Percentiles rank a stretch among this genome's conserved stretches.
Conservation (phyloP, 2,888 invertebrate species). For the Andrena fulva region DNA sequence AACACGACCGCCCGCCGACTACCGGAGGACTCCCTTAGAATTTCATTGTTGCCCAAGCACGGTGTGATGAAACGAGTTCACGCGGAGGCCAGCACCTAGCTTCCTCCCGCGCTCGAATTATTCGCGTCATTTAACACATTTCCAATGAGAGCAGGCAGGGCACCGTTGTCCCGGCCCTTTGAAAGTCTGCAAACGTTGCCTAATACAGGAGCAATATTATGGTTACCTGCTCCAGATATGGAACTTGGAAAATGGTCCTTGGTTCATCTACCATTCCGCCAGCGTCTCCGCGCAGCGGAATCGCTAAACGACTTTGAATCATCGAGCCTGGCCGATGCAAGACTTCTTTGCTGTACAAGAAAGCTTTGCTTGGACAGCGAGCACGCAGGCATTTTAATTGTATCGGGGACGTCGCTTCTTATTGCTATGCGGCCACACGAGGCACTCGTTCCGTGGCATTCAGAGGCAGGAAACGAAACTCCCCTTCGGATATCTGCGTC, state of each 20-base stretch:
- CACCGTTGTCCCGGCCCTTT: neutral
- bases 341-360: neutral
- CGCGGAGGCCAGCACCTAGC: neutral
- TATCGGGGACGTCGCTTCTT: constrained; percentile 2
- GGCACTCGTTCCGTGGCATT: constrained; percentile 23
- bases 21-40: neutral
- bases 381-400: constrained; percentile 25
- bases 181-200: neutral
- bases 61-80: constrained; percentile 10
- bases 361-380: neutral
- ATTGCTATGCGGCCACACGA: constrained; percentile 34
- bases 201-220: neutral
- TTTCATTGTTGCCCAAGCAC: constrained; percentile 19
- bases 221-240: neutral
- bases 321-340: neutral
- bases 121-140: constrained; percentile 14
- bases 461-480: constrained; percentile 34
- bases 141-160: neutral
- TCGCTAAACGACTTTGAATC: neutral
- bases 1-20: neutral
- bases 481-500: constrained; percentile 29
- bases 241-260: neutral
- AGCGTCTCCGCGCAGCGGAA: neutral
- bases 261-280: neutral
- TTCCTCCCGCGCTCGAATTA: neutral